Conservation (phyloP, 2,888 invertebrate genomes). For the Amphimallon solstitiale region DNA sequence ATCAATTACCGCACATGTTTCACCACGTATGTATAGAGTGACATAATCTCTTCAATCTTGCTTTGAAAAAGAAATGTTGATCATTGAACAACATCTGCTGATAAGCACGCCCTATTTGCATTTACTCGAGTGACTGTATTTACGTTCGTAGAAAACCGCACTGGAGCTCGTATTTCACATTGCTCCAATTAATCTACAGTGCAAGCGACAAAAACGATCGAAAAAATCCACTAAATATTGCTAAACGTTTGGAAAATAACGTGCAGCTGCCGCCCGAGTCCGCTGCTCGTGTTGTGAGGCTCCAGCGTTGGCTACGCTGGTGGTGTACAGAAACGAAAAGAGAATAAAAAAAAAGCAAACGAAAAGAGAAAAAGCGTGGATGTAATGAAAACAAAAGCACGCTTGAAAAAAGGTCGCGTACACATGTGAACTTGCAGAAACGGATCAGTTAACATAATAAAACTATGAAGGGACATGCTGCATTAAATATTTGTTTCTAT, state of each 20-base stretch:
- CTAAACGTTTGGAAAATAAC: conserved; percentile 19
- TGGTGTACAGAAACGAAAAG: background rate
- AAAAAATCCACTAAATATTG: conserved; percentile 29
- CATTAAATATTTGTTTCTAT: background rate
- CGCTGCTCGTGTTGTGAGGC: background rate
- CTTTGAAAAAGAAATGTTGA: conserved; percentile 27
- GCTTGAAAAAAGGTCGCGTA: conserved; percentile 1
- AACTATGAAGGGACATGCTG: background rate
- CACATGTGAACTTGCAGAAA: background rate
- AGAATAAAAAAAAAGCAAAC: conserved; percentile 6
- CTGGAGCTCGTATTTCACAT: conserved; percentile 18
- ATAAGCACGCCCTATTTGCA: conserved; percentile 29
- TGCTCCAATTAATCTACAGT: conserved; percentile 23
- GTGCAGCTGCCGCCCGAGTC: conserved; percentile 19
- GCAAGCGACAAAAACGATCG: conserved; percentile 23
- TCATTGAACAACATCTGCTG: conserved; percentile 31
- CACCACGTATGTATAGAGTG: background rate
- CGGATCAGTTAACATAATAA: background rate
- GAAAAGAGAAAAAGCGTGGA: background rate
- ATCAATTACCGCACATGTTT: no score
- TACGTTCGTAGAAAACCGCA: conserved; percentile 7
- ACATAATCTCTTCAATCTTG: conserved; percentile 11
- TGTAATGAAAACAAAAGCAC: conserved; percentile 1
- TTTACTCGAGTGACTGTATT: background rate
- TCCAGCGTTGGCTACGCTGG: background rate